These are phyloP conservation scores for Pitta sordida DNA, from an alignment of 2,113 vertebrate species.

Conservation along the genomic window DNA sequence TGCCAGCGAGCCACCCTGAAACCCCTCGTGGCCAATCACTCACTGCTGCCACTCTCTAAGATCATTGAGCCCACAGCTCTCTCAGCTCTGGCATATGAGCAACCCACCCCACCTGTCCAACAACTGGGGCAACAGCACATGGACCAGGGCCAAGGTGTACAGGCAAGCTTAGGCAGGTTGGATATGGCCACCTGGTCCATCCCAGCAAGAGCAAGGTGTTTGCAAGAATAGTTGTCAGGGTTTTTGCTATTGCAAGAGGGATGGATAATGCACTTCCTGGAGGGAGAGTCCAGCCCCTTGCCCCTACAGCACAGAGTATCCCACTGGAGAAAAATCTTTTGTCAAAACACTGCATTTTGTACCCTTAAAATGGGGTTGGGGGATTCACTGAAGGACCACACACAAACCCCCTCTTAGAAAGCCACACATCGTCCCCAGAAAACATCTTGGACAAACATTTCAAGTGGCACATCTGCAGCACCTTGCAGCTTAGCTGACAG, in stretches of 20 bases:
- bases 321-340: accelerated
- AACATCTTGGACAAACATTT: background rate
- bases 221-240: background rate
- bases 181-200: accelerated
- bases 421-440: background rate
- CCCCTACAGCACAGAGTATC: background rate
- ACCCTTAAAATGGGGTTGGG: background rate
- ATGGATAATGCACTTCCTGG: background rate
- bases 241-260: background rate
- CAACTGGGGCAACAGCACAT: accelerated
- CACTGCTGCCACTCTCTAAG: accelerated
- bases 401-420: background rate
- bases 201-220: background rate
- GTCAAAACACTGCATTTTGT: background rate
- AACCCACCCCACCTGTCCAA: accelerated
- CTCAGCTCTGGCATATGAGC: background rate
- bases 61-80: background rate
- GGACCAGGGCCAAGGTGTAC: background rate
- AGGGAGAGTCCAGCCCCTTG: background rate
- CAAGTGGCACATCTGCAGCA: background rate
- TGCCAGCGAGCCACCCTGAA: background rate
- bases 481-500: background rate
- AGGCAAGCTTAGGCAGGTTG: background rate
- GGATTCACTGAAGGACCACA: background rate
- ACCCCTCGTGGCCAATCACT: background rate